phyloP scores from a whole-genome alignment of 2,113 vertebrate genomes.

The Rutilus rutilus region DNA sequence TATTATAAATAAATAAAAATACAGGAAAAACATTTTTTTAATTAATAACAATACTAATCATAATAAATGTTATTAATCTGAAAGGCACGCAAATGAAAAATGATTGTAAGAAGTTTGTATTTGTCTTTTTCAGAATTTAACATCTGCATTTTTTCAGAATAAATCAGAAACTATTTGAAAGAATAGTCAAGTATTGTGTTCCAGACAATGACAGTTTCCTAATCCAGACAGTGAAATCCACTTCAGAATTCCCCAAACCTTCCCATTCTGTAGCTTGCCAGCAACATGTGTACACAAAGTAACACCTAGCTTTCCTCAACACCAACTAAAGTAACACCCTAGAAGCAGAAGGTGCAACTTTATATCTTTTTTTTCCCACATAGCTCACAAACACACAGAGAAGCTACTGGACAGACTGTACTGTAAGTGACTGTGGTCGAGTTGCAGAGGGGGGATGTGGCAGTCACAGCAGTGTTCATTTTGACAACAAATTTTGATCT shows the following conservation, averaged over 20 bases:
- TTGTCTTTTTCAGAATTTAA: not conserved
- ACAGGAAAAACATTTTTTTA: too few species aligned
- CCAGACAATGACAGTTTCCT: not conserved
- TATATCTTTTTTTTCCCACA: not conserved
- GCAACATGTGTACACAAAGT: not conserved
- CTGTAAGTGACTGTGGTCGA: not conserved
- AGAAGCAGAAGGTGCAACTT: not conserved
- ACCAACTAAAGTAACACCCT: not conserved
- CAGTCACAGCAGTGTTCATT: not conserved
- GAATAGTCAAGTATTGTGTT: not conserved
- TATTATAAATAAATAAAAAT: not conserved
- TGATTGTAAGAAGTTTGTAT: not conserved
- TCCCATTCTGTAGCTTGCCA: not conserved
- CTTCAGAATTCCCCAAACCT: not conserved
- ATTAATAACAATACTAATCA: too few species aligned
- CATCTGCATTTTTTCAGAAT: not conserved
- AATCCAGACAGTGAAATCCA: not conserved
- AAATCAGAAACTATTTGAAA: not conserved
- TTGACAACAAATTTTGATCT: constrained; percentile 25
- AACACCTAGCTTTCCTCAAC: not conserved
- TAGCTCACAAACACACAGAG: not conserved
- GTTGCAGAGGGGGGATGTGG: not conserved
- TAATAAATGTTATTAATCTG: too few species aligned
- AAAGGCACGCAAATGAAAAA: too few species aligned
- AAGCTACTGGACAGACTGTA: constrained; percentile 22